Base-by-base conservation (phyloP, 37 sponge, comb jelly and placozoan species). In the Theonella swinhoei region DNA sequence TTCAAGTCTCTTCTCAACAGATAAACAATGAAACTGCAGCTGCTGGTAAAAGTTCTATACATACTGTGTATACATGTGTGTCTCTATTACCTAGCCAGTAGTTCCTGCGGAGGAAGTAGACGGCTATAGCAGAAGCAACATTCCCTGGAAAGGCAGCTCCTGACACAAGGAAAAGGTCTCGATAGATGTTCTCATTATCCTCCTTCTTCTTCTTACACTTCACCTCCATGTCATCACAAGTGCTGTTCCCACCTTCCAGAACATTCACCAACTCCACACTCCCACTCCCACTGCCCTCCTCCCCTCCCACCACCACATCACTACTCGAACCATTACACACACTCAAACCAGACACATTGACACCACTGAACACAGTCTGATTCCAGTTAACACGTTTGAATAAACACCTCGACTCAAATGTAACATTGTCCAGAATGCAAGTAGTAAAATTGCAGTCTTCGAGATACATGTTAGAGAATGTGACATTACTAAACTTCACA, bases 21-120 rank as follows among this genome's bases (percentile, higher is more conserved):
- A n/a, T n/a, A n/a, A n/a, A n/a, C n/a, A n/a, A n/a, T n/a, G n/a
- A n/a, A n/a, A n/a, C n/a, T n/a, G n/a, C n/a, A n/a, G n/a, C n/a
- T n/a, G n/a, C n/a, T n/a, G n/a, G n/a, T n/a, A n/a, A n/a, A n/a
- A n/a, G n/a, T n/a, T n/a, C n/a, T n/a, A 47, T 14, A 47, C 7
- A 47, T 14, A 47, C 54, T 47, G 14, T 47, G 14, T 47, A 47
- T 47, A 47, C 54, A 47, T 47, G 54, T 47, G 54, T 14, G 7
- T 7, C 11, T 17, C 54, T 47, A 47, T 14, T 31, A 92, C 89
- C 83, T 30, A 92, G 71, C 93, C 93, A 92, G 43, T 79, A 77
- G 29, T 88, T 89, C 33, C 93, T 80, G 24, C 63, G 59, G 32
- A 92, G 60, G 30, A 88, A 75, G 70, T 88, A 86, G 19, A 92